Evolutionary conservation across 2,888 invertebrate species (phyloP).

Genomic region (Sphecodes monilicornis): DNA sequence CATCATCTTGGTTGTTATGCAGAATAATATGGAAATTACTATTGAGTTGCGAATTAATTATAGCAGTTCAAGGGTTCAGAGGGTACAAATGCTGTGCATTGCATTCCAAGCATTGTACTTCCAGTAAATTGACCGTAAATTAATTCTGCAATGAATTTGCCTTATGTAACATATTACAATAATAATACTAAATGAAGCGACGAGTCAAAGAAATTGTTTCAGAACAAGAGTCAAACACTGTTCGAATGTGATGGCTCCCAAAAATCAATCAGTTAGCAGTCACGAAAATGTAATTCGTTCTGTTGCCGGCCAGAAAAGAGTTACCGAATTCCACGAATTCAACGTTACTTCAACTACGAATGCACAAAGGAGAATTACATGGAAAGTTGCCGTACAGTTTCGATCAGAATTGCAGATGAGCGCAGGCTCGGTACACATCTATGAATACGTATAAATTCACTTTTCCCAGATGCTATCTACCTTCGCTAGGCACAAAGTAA

Average conservation of each 20-base stretch:
- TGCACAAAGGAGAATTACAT: slow-evolving; percentile 57
- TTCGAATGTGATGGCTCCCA: not conserved
- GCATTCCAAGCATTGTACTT: not conserved
- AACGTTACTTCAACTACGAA: slow-evolving; percentile 44
- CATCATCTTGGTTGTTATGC: not conserved
- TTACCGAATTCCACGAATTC: slow-evolving; percentile 46
- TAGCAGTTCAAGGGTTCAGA: not conserved
- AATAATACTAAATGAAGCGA: too few relatives aligned
- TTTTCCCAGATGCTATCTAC: slow-evolving; percentile 34
- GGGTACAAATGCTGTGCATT: not conserved
- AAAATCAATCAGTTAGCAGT: not conserved
- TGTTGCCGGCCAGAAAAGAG: not conserved
- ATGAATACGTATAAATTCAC: slow-evolving; percentile 47
- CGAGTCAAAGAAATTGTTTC: not conserved
- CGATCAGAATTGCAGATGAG: slow-evolving; percentile 56
- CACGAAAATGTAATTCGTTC: not conserved
- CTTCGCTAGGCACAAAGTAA: slow-evolving; percentile 27
- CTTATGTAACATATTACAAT: not conserved
- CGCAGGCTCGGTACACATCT: slow-evolving; percentile 20
- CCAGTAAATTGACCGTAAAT: not conserved
- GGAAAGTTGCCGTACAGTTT: slow-evolving; percentile 54
- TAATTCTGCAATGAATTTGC: not conserved
- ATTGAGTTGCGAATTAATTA: not conserved
- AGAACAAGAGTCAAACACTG: not conserved
- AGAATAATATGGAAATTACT: not conserved